A percentile compares a stretch with the other conserved stretches of the same genome.
phyloP scores from a whole-genome alignment of 2,888 invertebrate species.

The Prosapia bicincta region DNA sequence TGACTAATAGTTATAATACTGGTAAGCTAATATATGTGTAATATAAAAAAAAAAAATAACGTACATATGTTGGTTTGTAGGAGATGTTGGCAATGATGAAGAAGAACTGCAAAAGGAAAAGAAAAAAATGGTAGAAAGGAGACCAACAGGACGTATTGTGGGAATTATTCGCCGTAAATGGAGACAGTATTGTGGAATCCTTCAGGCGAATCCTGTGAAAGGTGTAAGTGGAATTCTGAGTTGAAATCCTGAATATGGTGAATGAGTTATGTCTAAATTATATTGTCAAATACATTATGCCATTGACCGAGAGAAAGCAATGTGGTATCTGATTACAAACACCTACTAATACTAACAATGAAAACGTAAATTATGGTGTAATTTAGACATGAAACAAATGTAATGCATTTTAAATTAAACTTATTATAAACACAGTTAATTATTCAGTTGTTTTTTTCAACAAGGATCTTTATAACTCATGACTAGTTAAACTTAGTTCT shows the following conservation, averaged over 20 bases:
- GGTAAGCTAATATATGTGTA: no score
- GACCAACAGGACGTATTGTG: slow-evolving; percentile 78
- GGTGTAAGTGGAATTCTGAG: slow-evolving; percentile 48
- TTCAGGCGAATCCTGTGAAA: slow-evolving; percentile 71
- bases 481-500: no score
- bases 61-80: slow-evolving; percentile 2
- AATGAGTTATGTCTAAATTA: neutral
- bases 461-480: no score
- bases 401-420: neutral
- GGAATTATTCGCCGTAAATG: slow-evolving; percentile 95
- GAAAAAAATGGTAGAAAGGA: slow-evolving; percentile 37
- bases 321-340: no score
- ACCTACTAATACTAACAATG: no score
- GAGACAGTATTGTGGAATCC: slow-evolving; percentile 96
- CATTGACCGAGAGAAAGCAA: neutral
- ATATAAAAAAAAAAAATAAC: no score
- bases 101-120: slow-evolving; percentile 43
- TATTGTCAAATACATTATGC: neutral
- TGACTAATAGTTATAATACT: no score
- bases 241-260: neutral
- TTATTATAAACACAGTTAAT: neutral
- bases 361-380: no score
- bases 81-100: slow-evolving; percentile 32
- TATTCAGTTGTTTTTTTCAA: no score
- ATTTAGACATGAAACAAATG: neutral